These are phyloP conservation scores for Spea bombifrons DNA, from an alignment of 2,113 vertebrate species.

Conservation along the genomic window DNA sequence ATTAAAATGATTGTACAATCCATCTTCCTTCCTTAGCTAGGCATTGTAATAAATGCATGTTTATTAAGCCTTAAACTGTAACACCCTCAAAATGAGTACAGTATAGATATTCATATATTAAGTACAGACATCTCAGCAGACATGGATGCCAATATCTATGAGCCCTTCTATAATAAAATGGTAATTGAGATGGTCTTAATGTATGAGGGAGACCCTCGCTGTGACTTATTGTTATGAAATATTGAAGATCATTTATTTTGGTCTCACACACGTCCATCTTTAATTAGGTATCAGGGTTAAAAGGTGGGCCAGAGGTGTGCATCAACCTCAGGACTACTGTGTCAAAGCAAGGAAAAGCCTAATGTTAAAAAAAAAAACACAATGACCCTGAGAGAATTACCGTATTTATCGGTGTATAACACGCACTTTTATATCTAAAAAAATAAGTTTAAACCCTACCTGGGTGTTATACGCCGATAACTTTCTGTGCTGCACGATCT, in stretches of 20 bases:
- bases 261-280: slow-evolving; percentile 68
- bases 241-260: slow-evolving; percentile 68
- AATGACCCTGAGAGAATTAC: slow-evolving; percentile 60
- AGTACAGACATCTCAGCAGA: background rate
- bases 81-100: slow-evolving; percentile 2
- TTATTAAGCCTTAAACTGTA: background rate
- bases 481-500: too few species aligned
- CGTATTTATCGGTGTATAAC: too few species aligned
- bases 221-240: slow-evolving; percentile 62
- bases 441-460: too few species aligned
- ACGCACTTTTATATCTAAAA: too few species aligned
- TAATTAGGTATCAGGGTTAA: slow-evolving; percentile 75
- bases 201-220: slow-evolving; percentile 63
- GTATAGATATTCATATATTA: slow-evolving; percentile 12
- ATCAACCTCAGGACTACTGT: slow-evolving; percentile 63
- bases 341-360: slow-evolving; percentile 64
- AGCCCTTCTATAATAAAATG: slow-evolving; percentile 20
- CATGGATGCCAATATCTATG: background rate
- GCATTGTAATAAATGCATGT: background rate
- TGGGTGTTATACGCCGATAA: too few species aligned
- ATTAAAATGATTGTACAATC: background rate
- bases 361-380: slow-evolving; percentile 61
- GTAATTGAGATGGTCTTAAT: slow-evolving; percentile 39
- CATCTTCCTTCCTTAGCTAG: background rate
- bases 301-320: slow-evolving; percentile 63